Evolutionary conservation across 2,113 vertebrate genomes (phyloP), one percentile per base, ranked within the genome.

Genomic region (Urocitellus parryii): DNA sequence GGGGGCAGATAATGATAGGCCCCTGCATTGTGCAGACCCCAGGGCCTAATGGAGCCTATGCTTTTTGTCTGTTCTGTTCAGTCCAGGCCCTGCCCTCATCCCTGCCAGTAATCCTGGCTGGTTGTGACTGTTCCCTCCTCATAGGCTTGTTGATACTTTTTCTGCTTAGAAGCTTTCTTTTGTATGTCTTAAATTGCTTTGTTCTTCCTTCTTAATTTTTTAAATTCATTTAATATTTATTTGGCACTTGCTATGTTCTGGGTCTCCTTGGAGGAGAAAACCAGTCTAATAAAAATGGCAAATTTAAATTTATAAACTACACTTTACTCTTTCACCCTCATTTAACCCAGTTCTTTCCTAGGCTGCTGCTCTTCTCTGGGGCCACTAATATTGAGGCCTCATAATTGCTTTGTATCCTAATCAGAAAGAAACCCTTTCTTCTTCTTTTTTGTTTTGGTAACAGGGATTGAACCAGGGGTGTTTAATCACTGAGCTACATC

Each of bases 1-100:
- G 9, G 82, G 65, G 29, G 68, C 88, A 48, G 70, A 92, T 76
- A 94, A 91, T 3, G 96, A 68, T 76, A 82, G 86, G 81, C 65
- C 77, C 32, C 82, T n/a, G 81, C 1, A 1, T 24, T 9, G 2
- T 1, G 8, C 73, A 39, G 67, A 32, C 39, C 78, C 51, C 61
- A 10, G 72, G 90, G 56, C 13, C 93, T 58, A 18, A 29, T 0
- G 39, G 53, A 27, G 24, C 67, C 61, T 65, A 45, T 0, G 1
- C 53, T 48, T 67, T n/a, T 37, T 32, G 0, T 34, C n/a, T 27
- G 42, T 79, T 86, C 77, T 87, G 48, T 73, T 48, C 34, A 63
- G 61, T 63, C 61, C 25, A 8, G 22, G 77, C 20, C 42, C 5
- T 45, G 39, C 53, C 42, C 61, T 76, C 37, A 14, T 14, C 53